Conservation (phyloP, 1,140 invertebrate species). For the Drosophila punjabiensis region DNA sequence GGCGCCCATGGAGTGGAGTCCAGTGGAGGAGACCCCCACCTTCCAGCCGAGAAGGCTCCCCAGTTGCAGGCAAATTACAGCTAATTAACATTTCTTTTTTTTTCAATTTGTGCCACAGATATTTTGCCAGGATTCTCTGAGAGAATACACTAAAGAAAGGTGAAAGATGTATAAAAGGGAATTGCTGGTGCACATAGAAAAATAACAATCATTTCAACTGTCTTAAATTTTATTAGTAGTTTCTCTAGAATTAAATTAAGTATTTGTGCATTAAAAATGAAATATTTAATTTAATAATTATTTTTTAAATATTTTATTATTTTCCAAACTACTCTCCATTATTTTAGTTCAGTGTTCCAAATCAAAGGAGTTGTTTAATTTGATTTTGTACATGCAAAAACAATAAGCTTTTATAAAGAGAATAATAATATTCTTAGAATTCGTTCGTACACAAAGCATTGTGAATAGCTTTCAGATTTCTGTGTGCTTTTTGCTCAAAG, state of each 20-base stretch:
- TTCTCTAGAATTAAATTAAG: too few relatives aligned
- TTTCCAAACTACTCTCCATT: too few relatives aligned
- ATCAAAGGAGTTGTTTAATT: background rate
- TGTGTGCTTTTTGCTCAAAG: background rate
- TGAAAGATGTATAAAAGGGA: background rate
- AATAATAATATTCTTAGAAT: background rate
- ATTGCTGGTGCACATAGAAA: background rate
- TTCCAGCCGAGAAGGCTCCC: background rate
- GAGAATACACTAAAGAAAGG: conserved; percentile 32
- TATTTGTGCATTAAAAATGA: background rate
- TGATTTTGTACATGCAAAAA: background rate
- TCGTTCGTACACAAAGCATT: background rate
- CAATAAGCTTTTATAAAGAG: background rate
- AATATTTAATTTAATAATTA: background rate
- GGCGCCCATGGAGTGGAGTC: conserved; percentile 31
- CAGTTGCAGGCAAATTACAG: conserved; percentile 65
- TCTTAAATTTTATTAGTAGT: background rate
- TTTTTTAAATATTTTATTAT: background rate
- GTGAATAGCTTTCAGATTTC: background rate
- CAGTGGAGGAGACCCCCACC: conserved; percentile 6
- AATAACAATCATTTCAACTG: background rate
- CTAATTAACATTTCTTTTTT: conserved; percentile 77
- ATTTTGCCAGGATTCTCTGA: conserved; percentile 33
- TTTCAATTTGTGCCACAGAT: conserved; percentile 73
- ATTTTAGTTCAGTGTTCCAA: background rate